A percentile compares a stretch with the other conserved stretches of the same genome.
Conservation (phyloP, 2,888 invertebrate genomes). For the Perithous albicinctus region DNA sequence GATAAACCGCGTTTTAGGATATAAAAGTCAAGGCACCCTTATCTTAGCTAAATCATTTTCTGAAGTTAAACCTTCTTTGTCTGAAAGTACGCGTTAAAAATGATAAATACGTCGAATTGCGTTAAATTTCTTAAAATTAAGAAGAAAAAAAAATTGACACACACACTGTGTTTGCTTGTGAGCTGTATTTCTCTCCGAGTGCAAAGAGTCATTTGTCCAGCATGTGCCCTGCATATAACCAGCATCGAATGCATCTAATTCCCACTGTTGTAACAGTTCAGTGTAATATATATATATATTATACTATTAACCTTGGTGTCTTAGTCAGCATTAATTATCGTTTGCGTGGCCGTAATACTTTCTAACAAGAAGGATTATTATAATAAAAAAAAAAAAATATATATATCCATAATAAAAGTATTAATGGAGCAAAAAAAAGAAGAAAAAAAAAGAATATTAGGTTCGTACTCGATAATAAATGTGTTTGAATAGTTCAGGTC, state of each 20-base stretch:
- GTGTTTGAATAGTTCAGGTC: constrained; percentile 51
- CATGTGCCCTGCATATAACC: constrained; percentile 80
- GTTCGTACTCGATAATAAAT: constrained; percentile 36
- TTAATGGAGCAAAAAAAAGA: too few relatives aligned
- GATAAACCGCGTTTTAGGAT: neutral
- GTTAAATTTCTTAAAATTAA: neutral
- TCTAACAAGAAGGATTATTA: constrained; percentile 43
- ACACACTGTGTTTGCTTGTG: constrained; percentile 41
- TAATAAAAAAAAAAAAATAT: constrained; percentile 50
- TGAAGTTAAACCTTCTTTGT: neutral
- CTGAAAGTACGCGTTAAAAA: neutral
- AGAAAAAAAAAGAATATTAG: constrained; percentile 34
- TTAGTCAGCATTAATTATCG: constrained; percentile 80
- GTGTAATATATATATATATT: constrained; percentile 70
- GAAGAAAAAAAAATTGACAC: too few relatives aligned
- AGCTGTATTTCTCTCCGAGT: constrained; percentile 82
- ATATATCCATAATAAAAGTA: constrained; percentile 16
- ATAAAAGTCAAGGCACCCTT: neutral
- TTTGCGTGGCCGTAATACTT: constrained; percentile 75
- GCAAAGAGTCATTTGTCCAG: constrained; percentile 79
- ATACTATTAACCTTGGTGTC: constrained; percentile 77
- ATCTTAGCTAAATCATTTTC: constrained; percentile 18
- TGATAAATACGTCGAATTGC: neutral
- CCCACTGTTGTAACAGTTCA: constrained; percentile 67
- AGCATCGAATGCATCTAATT: constrained; percentile 79